Conservation (phyloP, 1,140 invertebrate species). For the Calycopis cecrops region DNA sequence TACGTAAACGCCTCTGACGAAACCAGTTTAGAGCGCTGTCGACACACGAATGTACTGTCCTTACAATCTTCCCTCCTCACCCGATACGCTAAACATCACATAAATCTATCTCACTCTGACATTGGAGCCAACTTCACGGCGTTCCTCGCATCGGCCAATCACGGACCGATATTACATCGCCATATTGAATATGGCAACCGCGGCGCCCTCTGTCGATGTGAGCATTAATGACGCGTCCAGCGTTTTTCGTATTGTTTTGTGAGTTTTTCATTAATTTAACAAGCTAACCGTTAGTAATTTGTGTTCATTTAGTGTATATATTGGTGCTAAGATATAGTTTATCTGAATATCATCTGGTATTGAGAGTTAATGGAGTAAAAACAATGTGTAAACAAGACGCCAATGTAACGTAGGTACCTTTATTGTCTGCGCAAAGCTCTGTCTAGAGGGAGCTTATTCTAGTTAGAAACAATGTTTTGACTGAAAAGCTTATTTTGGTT, state of each 20-base stretch:
- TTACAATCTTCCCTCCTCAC: conserved; percentile 62
- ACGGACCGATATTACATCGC: conserved; percentile 45
- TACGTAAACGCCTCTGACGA: conserved; percentile 69
- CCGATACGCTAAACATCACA: conserved; percentile 53
- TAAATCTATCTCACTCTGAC: conserved; percentile 64
- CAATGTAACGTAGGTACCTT: conserved; percentile 4
- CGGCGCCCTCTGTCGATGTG: conserved; percentile 47
- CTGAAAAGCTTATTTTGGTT: too few relatives aligned
- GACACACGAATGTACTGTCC: conserved; percentile 62
- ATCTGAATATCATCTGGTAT: neutral
- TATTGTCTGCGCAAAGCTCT: neutral
- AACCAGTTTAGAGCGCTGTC: conserved; percentile 57
- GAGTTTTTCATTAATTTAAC: conserved; percentile 51
- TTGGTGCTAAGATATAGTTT: conserved; percentile 1
- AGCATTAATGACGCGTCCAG: conserved; percentile 39
- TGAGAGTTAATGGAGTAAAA: conserved; percentile 2
- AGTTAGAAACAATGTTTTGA: conserved; percentile 3
- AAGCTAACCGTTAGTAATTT: conserved; percentile 25
- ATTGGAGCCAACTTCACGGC: conserved; percentile 53
- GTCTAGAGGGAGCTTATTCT: conserved; percentile 6
- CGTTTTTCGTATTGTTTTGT: conserved; percentile 59
- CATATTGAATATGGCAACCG: conserved; percentile 54
- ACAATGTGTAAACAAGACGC: conserved; percentile 16
- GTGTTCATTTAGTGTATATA: conserved; percentile 4
- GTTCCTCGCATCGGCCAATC: conserved; percentile 46